These are phyloP conservation scores for Acrocephalus scirpaceus DNA, from an alignment of 2,797 vertebrate species.

Conservation along the genomic window DNA sequence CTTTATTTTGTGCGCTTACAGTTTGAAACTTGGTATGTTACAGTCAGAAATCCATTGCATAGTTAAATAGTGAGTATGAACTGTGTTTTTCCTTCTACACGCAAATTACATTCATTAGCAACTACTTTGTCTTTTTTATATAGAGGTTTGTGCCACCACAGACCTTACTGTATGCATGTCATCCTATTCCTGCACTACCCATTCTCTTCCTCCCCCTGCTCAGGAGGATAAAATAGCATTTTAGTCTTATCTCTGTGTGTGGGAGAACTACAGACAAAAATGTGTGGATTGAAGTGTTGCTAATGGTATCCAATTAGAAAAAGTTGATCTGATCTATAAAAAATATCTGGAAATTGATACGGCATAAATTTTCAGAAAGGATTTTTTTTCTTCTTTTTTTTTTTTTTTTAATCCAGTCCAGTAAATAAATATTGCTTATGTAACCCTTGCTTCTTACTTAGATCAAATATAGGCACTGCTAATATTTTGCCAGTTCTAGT, in stretches of 20 bases:
- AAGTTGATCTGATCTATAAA: background rate
- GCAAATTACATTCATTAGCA: background rate
- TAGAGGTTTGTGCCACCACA: background rate
- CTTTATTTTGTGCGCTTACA: background rate
- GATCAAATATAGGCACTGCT: background rate
- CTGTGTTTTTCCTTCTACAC: background rate
- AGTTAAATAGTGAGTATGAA: background rate
- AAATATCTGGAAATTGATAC: background rate
- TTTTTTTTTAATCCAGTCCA: background rate
- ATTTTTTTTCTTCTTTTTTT: too few species aligned
- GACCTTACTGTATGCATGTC: background rate
- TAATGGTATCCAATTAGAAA: background rate
- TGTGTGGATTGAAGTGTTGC: background rate
- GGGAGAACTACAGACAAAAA: background rate
- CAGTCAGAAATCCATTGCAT: background rate
- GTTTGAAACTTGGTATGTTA: background rate
- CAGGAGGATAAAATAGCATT: background rate
- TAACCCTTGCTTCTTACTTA: background rate
- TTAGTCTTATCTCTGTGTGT: background rate
- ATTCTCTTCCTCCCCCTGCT: background rate
- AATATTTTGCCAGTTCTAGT: background rate
- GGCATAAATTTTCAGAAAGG: background rate
- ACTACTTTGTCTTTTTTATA: background rate
- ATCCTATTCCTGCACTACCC: accelerated
- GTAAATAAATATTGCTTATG: background rate